Conservation (phyloP, 2,888 invertebrate species). For the Cerastis rubricosa region DNA sequence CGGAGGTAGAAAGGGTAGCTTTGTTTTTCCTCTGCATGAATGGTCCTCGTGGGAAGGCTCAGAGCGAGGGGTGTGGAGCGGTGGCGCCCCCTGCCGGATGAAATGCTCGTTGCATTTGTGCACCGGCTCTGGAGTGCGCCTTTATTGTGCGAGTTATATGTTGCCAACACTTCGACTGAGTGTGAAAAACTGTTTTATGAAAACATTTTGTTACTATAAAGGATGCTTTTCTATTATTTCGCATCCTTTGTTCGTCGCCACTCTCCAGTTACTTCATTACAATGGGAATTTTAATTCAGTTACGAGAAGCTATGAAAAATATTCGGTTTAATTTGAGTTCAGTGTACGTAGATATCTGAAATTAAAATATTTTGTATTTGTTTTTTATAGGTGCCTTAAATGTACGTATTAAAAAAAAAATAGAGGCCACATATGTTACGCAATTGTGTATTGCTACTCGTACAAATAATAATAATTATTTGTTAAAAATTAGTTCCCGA, state of each 20-base stretch:
- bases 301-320: background rate
- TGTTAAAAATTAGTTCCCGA: background rate
- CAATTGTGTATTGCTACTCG: background rate
- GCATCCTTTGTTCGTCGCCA: conserved; percentile 41
- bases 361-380: background rate
- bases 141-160: conserved; percentile 64
- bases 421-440: background rate
- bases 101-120: conserved; percentile 73
- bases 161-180: conserved; percentile 57
- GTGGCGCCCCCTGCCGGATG: conserved; percentile 63
- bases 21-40: conserved; percentile 73
- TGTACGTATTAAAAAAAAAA: background rate
- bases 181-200: conserved; percentile 58
- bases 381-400: background rate
- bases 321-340: conserved; percentile 12
- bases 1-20: conserved; percentile 66
- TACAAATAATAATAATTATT: background rate
- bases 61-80: conserved; percentile 45
- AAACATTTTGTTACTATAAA: conserved; percentile 56
- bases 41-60: conserved; percentile 70
- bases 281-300: conserved; percentile 44
- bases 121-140: conserved; percentile 69
- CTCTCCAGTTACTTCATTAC: conserved; percentile 24
- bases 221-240: conserved; percentile 53
- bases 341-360: background rate